Percentiles rank a stretch among this genome's conserved stretches.
Conservation (phyloP, 1,140 invertebrate species). For the Megalonaias nervosa region DNA sequence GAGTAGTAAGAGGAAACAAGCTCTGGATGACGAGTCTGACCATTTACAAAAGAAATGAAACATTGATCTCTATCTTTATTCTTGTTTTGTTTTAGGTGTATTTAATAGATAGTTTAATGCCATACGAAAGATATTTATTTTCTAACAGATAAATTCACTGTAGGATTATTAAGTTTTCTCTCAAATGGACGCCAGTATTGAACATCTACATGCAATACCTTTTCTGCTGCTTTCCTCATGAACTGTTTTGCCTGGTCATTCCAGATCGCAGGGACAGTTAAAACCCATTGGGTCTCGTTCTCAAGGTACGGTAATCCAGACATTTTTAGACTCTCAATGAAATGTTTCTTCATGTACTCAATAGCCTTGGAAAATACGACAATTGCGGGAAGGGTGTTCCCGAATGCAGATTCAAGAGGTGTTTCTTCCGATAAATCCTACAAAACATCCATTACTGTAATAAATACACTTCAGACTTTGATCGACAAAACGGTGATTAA, state of each 20-base stretch:
- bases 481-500: no score
- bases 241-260: conserved; percentile 24
- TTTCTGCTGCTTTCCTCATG: conserved; percentile 26
- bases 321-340: conserved; percentile 1
- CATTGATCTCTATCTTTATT: no score
- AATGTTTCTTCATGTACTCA: conserved; percentile 28
- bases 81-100: no score
- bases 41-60: no score
- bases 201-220: conserved; percentile 1
- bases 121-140: no score
- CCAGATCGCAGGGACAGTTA: conserved; percentile 36
- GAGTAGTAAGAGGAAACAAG: no score
- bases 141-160: no score
- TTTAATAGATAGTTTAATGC: no score
- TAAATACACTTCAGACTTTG: no score
- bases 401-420: conserved; percentile 18
- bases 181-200: no score
- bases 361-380: conserved; percentile 26
- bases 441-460: neutral
- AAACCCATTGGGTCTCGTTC: conserved; percentile 27
- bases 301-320: conserved; percentile 5
- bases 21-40: no score
- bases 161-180: no score
- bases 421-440: conserved; percentile 11
- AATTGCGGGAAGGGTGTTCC: conserved; percentile 7